These are phyloP conservation scores for Jacana jacana DNA, from an alignment of 2,113 vertebrate genomes.

Conservation along the genomic window DNA sequence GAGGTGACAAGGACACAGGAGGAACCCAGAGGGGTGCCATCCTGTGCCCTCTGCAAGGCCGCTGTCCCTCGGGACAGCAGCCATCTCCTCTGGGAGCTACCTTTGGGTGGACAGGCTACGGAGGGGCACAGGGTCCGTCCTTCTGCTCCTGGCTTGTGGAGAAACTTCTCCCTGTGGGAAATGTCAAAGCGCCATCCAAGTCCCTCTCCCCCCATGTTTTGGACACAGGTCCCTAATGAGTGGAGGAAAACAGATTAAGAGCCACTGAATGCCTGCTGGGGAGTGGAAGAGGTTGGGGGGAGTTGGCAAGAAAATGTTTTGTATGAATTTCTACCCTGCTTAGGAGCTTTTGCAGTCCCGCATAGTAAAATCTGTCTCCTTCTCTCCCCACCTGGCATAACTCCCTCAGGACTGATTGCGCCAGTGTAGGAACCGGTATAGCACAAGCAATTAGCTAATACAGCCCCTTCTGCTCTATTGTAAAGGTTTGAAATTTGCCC, in stretches of 20 bases:
- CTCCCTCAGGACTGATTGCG: conserved; percentile 46
- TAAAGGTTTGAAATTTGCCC: background rate
- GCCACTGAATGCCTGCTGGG: background rate
- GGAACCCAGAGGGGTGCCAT: background rate
- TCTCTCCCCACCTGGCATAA: conserved; percentile 51
- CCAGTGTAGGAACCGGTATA: background rate
- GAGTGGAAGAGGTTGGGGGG: background rate
- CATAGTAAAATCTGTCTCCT: conserved; percentile 38
- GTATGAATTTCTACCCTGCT: conserved; percentile 24
- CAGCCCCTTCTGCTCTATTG: conserved; percentile 3
- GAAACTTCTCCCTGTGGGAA: background rate
- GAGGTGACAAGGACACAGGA: background rate
- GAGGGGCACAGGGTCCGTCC: background rate
- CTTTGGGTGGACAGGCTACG: rapidly evolving
- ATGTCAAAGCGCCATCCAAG: background rate
- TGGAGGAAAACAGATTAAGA: conserved; percentile 32
- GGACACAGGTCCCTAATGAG: conserved; percentile 20
- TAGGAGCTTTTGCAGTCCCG: background rate
- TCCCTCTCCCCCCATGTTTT: background rate
- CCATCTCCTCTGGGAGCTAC: background rate
- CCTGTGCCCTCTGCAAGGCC: background rate
- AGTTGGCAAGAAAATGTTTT: conserved; percentile 29
- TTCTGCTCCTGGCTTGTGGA: rapidly evolving
- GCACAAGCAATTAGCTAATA: conserved; percentile 32
- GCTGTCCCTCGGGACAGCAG: background rate